Percentiles rank a stretch among this genome's conserved stretches.
phyloP scores from a whole-genome alignment of 2,888 invertebrate genomes.

The Protonemura montana region DNA sequence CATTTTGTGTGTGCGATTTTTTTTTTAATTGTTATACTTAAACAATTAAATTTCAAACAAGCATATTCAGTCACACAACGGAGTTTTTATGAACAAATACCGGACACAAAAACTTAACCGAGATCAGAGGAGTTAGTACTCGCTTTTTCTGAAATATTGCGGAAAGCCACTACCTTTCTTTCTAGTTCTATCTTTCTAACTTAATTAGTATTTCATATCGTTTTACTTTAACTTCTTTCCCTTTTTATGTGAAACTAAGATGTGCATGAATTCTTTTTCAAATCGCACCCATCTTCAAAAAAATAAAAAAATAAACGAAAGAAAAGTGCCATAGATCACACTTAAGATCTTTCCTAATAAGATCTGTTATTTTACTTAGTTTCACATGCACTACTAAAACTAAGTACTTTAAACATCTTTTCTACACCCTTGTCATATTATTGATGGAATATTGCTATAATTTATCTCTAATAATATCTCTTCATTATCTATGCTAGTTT shows the following conservation, averaged over 20 bases:
- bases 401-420: neutral
- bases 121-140: too few relatives aligned
- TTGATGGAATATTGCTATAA: neutral
- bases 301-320: too few relatives aligned
- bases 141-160: too few relatives aligned
- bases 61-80: too few relatives aligned
- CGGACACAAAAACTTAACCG: too few relatives aligned
- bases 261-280: neutral
- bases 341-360: neutral
- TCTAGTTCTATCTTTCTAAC: neutral
- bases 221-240: neutral
- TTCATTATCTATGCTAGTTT: neutral
- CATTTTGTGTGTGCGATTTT: too few relatives aligned
- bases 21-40: too few relatives aligned
- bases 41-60: too few relatives aligned
- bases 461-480: neutral
- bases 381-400: conserved; percentile 2
- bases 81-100: too few relatives aligned
- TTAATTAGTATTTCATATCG: neutral
- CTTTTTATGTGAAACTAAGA: neutral
- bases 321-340: neutral
- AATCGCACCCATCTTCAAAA: neutral
- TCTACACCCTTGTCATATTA: neutral
- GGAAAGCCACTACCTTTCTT: neutral
- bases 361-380: neutral